Conservation (phyloP, 2,113 vertebrate species). For the Brachyhypopomus gauderio region DNA sequence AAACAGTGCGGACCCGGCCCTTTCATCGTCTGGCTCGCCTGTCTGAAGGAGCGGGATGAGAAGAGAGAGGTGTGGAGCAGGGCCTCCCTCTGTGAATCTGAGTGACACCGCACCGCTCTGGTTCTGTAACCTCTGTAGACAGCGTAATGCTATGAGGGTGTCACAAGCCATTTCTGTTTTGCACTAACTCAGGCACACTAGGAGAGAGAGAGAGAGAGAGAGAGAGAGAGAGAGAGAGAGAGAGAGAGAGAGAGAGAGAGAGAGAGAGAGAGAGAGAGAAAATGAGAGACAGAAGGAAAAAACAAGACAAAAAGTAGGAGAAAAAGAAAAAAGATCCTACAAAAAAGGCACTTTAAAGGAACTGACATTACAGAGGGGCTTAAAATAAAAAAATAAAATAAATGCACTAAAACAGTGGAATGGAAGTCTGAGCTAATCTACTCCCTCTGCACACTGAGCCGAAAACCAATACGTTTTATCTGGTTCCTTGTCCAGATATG, state of each 20-base stretch:
- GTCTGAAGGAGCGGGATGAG: background rate
- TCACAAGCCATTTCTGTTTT: slow-evolving; percentile 11
- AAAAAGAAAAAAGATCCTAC: background rate
- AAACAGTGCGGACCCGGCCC: background rate
- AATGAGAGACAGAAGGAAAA: background rate
- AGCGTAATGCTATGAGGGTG: slow-evolving; percentile 7
- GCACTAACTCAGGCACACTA: background rate
- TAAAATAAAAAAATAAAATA: background rate
- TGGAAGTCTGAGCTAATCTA: slow-evolving; percentile 15
- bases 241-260: background rate
- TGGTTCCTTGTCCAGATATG: slow-evolving; percentile 33
- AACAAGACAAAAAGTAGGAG: too few relatives aligned
- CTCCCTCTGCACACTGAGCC: slow-evolving; percentile 28
- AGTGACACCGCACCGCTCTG: slow-evolving; percentile 23
- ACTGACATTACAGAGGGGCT: background rate
- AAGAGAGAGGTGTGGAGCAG: slow-evolving; percentile 27
- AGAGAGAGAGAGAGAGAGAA: background rate
- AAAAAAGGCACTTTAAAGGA: background rate
- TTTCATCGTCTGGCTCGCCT: slow-evolving; percentile 57
- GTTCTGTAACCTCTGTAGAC: slow-evolving; percentile 41
- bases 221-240: background rate
- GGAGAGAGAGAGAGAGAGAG: background rate
- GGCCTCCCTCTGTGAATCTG: slow-evolving; percentile 14
- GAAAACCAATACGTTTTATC: slow-evolving; percentile 36
- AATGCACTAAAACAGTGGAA: slow-evolving; percentile 18